These are phyloP conservation scores for Idaea aversata DNA, from an alignment of 2,888 invertebrate genomes.

Conservation along the genomic window DNA sequence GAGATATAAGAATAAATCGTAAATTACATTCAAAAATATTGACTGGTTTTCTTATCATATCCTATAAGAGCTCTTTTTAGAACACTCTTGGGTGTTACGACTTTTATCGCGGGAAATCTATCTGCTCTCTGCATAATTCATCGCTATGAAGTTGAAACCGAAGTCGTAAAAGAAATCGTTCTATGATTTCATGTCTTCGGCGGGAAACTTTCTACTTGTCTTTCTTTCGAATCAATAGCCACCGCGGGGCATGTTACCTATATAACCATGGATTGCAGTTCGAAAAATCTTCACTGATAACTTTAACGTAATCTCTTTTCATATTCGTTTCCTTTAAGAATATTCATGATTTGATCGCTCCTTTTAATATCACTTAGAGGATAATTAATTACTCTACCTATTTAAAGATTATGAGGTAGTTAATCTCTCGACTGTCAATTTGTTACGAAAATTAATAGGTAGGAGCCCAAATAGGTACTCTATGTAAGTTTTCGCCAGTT, in stretches of 20 bases:
- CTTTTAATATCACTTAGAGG: not conserved
- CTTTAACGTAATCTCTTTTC: conserved; percentile 14
- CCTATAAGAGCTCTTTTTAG: conserved; percentile 67
- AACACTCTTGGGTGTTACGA: conserved; percentile 75
- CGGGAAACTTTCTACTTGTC: conserved; percentile 72
- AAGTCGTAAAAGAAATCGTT: conserved; percentile 80
- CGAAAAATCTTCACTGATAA: conserved; percentile 20
- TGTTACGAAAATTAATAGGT: not conserved
- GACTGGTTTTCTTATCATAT: conserved; percentile 48
- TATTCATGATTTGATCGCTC: conserved; percentile 4
- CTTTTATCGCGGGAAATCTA: conserved; percentile 78
- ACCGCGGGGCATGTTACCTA: conserved; percentile 45
- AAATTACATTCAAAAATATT: conserved; percentile 18
- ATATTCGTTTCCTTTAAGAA: conserved; percentile 4
- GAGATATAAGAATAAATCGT: not conserved
- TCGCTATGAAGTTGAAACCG: conserved; percentile 79
- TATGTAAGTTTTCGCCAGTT: conserved; percentile 32
- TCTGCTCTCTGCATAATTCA: conserved; percentile 79
- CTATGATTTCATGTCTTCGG: conserved; percentile 78
- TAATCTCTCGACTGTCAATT: not conserved
- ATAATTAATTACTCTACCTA: not conserved
- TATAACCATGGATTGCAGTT: conserved; percentile 46
- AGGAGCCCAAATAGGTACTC: conserved; percentile 12
- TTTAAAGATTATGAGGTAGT: no score
- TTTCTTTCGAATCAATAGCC: conserved; percentile 67